Conservation (phyloP, 2,113 vertebrate genomes). For the Rhombomys opimus region DNA sequence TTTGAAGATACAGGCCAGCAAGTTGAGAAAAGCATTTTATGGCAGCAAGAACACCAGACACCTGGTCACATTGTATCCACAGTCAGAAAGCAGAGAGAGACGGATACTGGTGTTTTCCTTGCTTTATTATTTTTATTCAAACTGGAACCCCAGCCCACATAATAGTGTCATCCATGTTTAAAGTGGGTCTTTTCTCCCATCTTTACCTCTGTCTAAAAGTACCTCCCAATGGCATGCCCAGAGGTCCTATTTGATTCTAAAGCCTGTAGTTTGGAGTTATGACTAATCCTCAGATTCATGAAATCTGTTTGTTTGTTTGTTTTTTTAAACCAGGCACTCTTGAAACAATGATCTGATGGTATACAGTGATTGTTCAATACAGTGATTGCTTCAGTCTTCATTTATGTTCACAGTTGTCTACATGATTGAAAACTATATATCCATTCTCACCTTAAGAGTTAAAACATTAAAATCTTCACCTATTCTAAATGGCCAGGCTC, state of each 20-base stretch:
- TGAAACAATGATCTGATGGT: background rate
- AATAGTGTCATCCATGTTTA: too few species aligned
- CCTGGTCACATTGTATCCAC: too few species aligned
- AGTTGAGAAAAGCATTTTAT: too few species aligned
- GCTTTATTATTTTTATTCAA: background rate
- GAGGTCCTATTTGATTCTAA: too few species aligned
- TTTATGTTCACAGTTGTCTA: background rate
- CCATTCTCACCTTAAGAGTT: background rate
- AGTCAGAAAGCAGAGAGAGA: background rate
- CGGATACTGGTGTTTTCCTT: too few species aligned
- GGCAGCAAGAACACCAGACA: background rate
- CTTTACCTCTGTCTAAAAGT: too few species aligned
- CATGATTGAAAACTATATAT: too few species aligned
- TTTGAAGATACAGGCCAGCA: background rate
- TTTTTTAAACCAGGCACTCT: background rate
- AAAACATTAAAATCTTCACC: background rate
- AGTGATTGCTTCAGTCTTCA: too few species aligned
- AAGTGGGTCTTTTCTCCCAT: too few species aligned
- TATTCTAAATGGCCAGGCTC: background rate
- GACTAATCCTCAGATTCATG: accelerated
- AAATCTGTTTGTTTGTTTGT: background rate
- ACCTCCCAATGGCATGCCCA: too few species aligned
- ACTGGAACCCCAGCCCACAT: too few species aligned
- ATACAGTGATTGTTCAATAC: background rate
- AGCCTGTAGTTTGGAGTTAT: background rate